Base-by-base conservation (phyloP, 2,888 invertebrate species). In the Callyntrura sp. region DNA sequence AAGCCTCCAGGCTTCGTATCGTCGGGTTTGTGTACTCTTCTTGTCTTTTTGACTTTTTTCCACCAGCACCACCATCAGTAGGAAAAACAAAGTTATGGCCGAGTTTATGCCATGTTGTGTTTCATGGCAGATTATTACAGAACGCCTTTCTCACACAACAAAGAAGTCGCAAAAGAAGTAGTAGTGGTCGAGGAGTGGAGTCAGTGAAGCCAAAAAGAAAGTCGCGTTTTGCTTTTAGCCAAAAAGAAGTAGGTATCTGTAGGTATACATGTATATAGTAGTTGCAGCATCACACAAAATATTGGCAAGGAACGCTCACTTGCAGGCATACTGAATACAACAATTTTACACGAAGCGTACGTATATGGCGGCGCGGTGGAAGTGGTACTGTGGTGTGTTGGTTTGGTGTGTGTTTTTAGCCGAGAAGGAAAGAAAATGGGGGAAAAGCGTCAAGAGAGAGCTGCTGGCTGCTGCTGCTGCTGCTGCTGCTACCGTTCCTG, bases 1-100 rank as follows among this genome's bases (percentile, higher is more conserved):
- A 48, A 73, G 48, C 48, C 48, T 73, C 14, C n/a, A 45, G 43
- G 43, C 70, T 70, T 43, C 70, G 45, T 70, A 23, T 73, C n/a
- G n/a, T n/a, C n/a, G n/a, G n/a, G n/a, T n/a, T n/a, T n/a, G n/a
- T n/a, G n/a, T n/a, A n/a, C n/a, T n/a, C n/a, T n/a, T n/a, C 45
- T 35, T 73, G 48, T 73, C 73, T 48, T 51, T n/a, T 73, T 73
- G 51, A 73, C 73, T 73, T 73, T 17, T n/a, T 25, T 51, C 73
- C 11, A 51, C 70, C 11, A 14, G 23, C 73, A 73, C 48, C 70
- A 68, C 12, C 35, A 35, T 35, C 68, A 68, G 1, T 20, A n/a
- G n/a, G n/a, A n/a, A n/a, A n/a, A 25, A 28, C 68, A 68, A 35
- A 35, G 14, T 35, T 12, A 14, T 62, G 23, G 11, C 11, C 25